These are phyloP conservation scores for Disparrhopalites patrizii DNA, from an alignment of 2,888 invertebrate species.

Conservation along the genomic window DNA sequence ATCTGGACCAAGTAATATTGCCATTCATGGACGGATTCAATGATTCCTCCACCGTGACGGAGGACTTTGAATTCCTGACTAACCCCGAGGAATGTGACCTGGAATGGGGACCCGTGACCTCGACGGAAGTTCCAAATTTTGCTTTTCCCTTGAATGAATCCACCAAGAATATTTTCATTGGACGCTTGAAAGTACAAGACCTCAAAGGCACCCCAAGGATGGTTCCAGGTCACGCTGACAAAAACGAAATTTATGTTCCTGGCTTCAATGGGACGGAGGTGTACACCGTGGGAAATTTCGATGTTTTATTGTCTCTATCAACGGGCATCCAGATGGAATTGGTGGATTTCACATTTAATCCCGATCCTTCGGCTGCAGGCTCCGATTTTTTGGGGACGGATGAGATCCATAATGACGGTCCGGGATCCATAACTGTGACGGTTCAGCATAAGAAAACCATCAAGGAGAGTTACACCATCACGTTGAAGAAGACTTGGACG, in stretches of 20 bases:
- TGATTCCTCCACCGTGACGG: neutral
- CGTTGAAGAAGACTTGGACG: slow-evolving; percentile 4
- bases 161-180: too few species aligned
- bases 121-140: neutral
- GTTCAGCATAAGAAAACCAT: slow-evolving; percentile 10
- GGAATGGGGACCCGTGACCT: neutral
- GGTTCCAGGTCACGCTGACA: neutral
- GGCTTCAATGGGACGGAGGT: neutral
- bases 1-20: neutral
- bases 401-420: slow-evolving; percentile 19
- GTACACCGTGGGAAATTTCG: neutral
- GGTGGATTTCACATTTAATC: slow-evolving; percentile 8
- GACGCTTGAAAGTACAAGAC: too few species aligned
- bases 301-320: slow-evolving; percentile 14
- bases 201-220: too few species aligned
- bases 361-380: neutral
- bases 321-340: slow-evolving; percentile 3
- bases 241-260: neutral
- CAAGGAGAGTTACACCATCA: slow-evolving; percentile 13
- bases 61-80: slow-evolving; percentile 10
- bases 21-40: neutral
- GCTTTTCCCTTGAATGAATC: neutral
- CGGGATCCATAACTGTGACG: slow-evolving; percentile 1
- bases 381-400: slow-evolving; percentile 18
- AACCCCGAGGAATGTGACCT: slow-evolving; percentile 15